These are phyloP conservation scores for Lordiphosa fenestrarum DNA, from an alignment of 2,888 invertebrate species.

Conservation along the genomic window DNA sequence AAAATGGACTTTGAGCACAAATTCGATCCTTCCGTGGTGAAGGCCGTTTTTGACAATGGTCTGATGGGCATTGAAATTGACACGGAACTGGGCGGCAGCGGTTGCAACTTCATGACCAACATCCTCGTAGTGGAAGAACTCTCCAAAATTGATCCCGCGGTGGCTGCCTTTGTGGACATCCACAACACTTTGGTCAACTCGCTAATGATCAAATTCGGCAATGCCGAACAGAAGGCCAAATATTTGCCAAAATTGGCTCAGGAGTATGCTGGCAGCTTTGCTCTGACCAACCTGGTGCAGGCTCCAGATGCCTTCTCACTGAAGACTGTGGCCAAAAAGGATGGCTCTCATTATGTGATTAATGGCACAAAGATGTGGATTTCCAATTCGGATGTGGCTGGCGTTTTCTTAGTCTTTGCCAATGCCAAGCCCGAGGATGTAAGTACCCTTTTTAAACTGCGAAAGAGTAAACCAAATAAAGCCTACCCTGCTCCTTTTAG, in stretches of 20 bases:
- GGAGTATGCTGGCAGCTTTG: conserved; percentile 95
- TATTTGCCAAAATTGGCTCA: conserved; percentile 92
- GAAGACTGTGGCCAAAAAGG: conserved; percentile 94
- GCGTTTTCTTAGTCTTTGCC: conserved; percentile 95
- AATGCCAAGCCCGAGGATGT: conserved; percentile 93
- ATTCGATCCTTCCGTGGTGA: conserved; percentile 88
- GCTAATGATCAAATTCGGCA: conserved; percentile 90
- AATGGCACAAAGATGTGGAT: conserved; percentile 99
- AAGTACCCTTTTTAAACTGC: conserved; percentile 62
- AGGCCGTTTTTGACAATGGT: conserved; percentile 95
- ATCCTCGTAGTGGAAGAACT: conserved; percentile 95
- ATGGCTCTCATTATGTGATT: conserved; percentile 92
- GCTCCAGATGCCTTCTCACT: conserved; percentile 98
- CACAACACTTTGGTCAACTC: conserved; percentile 97
- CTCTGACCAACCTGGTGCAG: conserved; percentile 92
- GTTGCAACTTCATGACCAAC: conserved; percentile 93
- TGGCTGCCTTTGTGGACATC: conserved; percentile 93
- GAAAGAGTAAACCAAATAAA: too few species aligned
- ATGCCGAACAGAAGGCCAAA: conserved; percentile 92
- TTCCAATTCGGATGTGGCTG: conserved; percentile 96
- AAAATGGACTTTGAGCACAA: conserved; percentile 95
- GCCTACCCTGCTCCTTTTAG: conserved; percentile 80
- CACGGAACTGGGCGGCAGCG: conserved; percentile 92
- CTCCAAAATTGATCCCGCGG: conserved; percentile 94
- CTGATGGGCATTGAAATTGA: conserved; percentile 89